Conservation (phyloP, 92 coral and sea anemone genomes). For the Siderastrea radians region DNA sequence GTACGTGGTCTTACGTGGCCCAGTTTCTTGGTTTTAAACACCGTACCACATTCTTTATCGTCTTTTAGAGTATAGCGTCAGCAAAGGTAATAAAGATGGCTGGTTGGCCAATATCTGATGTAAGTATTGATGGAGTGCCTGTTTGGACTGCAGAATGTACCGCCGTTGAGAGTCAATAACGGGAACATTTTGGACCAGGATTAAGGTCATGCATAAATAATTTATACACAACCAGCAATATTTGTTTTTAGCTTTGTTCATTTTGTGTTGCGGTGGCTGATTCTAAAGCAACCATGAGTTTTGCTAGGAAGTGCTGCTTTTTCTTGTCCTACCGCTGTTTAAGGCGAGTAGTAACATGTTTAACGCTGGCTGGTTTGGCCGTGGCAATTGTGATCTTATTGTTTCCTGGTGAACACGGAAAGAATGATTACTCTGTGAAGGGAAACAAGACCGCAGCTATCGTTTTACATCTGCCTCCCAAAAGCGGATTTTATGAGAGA, state of each 20-base stretch:
- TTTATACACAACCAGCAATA: background rate
- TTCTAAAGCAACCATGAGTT: background rate
- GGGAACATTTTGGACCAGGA: too few relatives aligned
- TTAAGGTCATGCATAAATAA: too few relatives aligned
- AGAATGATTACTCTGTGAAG: background rate
- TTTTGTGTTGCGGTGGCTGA: too few relatives aligned
- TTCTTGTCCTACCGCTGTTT: slow-evolving; percentile 23
- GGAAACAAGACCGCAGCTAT: background rate
- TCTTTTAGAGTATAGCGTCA: too few relatives aligned
- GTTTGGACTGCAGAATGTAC: too few relatives aligned
- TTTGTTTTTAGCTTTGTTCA: background rate
- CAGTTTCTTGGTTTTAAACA: too few relatives aligned
- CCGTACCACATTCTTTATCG: too few relatives aligned
- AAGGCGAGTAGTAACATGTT: slow-evolving; percentile 1
- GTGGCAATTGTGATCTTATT: slow-evolving; percentile 23
- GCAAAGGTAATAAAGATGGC: too few relatives aligned
- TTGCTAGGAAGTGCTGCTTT: background rate
- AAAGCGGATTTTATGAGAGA: background rate
- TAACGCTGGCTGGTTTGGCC: background rate
- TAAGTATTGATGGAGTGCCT: too few relatives aligned
- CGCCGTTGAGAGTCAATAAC: too few relatives aligned
- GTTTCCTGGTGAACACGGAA: slow-evolving; percentile 9
- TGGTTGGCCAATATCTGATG: too few relatives aligned
- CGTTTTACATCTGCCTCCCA: background rate
- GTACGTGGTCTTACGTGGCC: too few relatives aligned